Conservation (phyloP, 2,888 invertebrate genomes). For the Arrhopalites spinosus region DNA sequence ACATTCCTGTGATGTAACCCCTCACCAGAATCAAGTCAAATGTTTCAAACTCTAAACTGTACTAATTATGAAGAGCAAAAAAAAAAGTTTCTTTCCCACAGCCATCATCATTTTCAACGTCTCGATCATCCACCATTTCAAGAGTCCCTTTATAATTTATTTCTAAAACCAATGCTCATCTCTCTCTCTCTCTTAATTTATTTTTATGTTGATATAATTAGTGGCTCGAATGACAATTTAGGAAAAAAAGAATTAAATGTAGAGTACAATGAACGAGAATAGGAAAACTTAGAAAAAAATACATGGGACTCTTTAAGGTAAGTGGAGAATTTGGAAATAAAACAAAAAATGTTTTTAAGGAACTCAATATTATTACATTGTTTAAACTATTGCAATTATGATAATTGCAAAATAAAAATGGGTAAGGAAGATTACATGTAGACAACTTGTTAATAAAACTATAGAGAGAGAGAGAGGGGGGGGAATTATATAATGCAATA, state of each 20-base stretch:
- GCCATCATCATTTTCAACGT: background rate
- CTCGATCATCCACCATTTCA: background rate
- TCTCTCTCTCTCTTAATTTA: too few species aligned
- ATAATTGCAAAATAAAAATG: too few species aligned
- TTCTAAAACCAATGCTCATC: too few species aligned
- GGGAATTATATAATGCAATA: background rate
- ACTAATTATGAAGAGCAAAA: constrained; percentile 5
- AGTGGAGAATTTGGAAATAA: background rate
- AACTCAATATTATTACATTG: too few species aligned
- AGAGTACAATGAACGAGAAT: too few species aligned
- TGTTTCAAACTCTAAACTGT: constrained; percentile 11
- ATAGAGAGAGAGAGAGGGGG: background rate
- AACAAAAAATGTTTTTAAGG: background rate
- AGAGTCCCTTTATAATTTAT: too few species aligned
- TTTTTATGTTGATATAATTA: too few species aligned
- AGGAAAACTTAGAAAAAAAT: too few species aligned
- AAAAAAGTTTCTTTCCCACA: constrained; percentile 6
- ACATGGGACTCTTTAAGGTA: background rate
- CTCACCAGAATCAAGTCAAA: constrained; percentile 14
- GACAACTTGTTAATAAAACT: background rate
- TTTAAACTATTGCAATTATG: too few species aligned
- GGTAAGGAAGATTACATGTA: too few species aligned
- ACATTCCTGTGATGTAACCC: constrained; percentile 10
- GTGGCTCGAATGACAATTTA: too few species aligned
- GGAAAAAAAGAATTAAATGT: too few species aligned